Percentiles rank a stretch among this genome's conserved stretches.
Evolutionary conservation across 1,140 invertebrate species (phyloP).

Genomic region (Drosophila teissieri): DNA sequence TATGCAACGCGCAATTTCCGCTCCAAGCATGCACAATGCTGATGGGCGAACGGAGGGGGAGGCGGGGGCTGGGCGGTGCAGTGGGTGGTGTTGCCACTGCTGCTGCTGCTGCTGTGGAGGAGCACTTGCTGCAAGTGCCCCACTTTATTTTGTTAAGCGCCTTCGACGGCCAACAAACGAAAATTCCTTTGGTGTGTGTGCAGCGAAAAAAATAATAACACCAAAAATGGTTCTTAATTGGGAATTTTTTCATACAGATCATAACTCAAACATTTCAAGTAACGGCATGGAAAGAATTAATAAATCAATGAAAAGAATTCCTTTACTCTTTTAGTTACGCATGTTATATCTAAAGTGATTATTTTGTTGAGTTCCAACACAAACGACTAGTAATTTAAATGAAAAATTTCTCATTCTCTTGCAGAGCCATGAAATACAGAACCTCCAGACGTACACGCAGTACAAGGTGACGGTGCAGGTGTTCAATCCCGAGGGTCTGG

Average conservation of each 20-base stretch:
- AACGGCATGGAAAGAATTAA: no score
- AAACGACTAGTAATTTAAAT: not conserved
- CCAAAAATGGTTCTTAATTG: not conserved
- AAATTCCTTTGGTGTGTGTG: slow-evolving; percentile 22
- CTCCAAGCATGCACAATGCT: slow-evolving; percentile 47
- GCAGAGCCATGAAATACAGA: slow-evolving; percentile 89
- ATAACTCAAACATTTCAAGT: not conserved
- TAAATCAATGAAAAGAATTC: no score
- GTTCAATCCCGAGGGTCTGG: slow-evolving; percentile 90
- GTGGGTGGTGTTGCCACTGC: not conserved
- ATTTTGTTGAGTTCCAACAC: not conserved
- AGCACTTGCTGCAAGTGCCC: slow-evolving; percentile 49
- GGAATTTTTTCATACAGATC: not conserved
- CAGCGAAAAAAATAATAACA: not conserved
- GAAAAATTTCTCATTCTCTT: slow-evolving; percentile 55
- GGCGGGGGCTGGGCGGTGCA: not conserved
- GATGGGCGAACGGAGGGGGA: not conserved
- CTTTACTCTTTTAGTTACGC: no score
- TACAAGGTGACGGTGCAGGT: slow-evolving; percentile 91
- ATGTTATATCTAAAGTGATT: no score
- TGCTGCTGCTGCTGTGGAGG: slow-evolving; percentile 10
- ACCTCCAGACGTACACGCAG: slow-evolving; percentile 90
- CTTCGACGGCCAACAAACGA: slow-evolving; percentile 46
- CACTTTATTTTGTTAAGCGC: slow-evolving; percentile 52
- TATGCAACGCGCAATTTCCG: slow-evolving; percentile 78